Percentiles rank a stretch among this genome's conserved stretches.
Conservation (phyloP, 92 coral and sea anemone species). For the Pocillopora grandis region DNA sequence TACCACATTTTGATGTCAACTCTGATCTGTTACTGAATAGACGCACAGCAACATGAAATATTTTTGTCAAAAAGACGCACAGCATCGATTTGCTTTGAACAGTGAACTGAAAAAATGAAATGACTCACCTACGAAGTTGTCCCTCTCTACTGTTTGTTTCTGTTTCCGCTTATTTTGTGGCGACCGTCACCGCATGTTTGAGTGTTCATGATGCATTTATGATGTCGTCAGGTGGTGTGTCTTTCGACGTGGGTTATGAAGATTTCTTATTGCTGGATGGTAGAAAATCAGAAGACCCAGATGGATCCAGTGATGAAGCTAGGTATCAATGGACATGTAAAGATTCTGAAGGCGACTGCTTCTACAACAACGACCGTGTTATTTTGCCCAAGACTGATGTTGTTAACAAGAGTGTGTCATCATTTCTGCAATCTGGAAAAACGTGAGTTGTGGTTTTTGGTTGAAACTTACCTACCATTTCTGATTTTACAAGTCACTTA, state of each 20-base stretch:
- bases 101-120: too few species aligned
- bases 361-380: neutral
- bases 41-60: too few species aligned
- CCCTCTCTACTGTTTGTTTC: too few species aligned
- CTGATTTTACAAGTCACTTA: too few species aligned
- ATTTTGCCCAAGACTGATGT: neutral
- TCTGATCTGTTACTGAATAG: too few species aligned
- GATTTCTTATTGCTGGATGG: conserved; percentile 37
- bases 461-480: neutral
- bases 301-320: conserved; percentile 4
- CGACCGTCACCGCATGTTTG: neutral
- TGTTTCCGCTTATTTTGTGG: neutral
- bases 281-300: conserved; percentile 48
- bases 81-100: too few species aligned
- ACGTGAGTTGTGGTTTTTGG: conserved; percentile 12
- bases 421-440: conserved; percentile 18
- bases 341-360: conserved; percentile 27
- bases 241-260: conserved; percentile 42
- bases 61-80: too few species aligned
- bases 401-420: conserved; percentile 10
- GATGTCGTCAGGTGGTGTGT: conserved; percentile 24
- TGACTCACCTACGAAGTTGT: too few species aligned
- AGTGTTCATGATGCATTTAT: neutral
- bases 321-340: conserved; percentile 42
- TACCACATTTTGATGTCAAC: too few species aligned